These are phyloP conservation scores for Chrysotoxum bicinctum DNA, from an alignment of 2,888 invertebrate species.

Conservation along the genomic window DNA sequence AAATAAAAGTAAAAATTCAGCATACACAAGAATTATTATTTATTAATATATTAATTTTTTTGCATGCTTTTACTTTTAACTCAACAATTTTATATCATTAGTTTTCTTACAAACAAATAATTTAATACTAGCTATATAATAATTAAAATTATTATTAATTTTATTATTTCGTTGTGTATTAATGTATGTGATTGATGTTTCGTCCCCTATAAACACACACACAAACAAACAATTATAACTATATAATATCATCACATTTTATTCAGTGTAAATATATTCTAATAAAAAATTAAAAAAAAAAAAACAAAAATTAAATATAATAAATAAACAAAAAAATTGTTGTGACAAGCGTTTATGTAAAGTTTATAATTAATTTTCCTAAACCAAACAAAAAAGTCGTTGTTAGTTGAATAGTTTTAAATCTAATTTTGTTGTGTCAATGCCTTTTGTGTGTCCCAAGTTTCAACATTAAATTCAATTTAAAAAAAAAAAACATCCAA, in stretches of 20 bases:
- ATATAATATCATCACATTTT: constrained; percentile 44
- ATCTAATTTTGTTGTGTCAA: constrained; percentile 58
- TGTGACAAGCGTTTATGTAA: constrained; percentile 42
- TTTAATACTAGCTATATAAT: constrained; percentile 41
- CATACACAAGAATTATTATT: constrained; percentile 24
- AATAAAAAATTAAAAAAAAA: constrained; percentile 19
- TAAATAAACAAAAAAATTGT: constrained; percentile 21
- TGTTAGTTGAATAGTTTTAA: constrained; percentile 56
- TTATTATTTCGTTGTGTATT: constrained; percentile 52
- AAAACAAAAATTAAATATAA: not conserved
- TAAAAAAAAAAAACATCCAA: constrained; percentile 38
- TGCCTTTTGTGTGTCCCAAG: constrained; percentile 67
- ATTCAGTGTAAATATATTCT: constrained; percentile 64
- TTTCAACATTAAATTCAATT: constrained; percentile 47
- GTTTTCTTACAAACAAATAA: constrained; percentile 15
- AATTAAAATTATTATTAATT: constrained; percentile 24
- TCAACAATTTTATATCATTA: not conserved
- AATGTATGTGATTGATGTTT: constrained; percentile 63
- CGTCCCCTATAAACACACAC: constrained; percentile 30
- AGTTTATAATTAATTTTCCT: constrained; percentile 26
- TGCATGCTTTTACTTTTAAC: constrained; percentile 60
- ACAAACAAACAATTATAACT: constrained; percentile 32
- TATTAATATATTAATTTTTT: constrained; percentile 24
- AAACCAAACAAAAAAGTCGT: constrained; percentile 25
- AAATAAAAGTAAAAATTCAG: constrained; percentile 17